A percentile compares a stretch with the other conserved stretches of the same genome.
Evolutionary conservation across 1,140 invertebrate genomes (phyloP).

Genomic region (Piezodorus guildinii): DNA sequence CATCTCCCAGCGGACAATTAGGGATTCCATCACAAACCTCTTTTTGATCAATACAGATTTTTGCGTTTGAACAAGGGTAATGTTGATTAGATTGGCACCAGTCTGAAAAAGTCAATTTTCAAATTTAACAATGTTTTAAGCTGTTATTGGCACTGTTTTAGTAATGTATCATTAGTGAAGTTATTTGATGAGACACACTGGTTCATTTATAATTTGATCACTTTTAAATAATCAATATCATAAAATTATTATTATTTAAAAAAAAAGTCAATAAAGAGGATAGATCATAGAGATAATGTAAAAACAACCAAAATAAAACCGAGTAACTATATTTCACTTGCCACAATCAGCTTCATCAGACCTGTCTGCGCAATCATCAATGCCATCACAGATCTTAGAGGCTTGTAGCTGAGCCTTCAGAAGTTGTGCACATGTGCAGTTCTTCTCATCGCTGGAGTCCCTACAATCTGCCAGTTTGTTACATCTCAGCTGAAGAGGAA

Average conservation of each 20-base stretch:
- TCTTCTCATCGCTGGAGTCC: constrained; percentile 56
- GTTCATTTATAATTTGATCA: too few relatives aligned
- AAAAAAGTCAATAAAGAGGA: too few relatives aligned
- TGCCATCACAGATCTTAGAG: constrained; percentile 68
- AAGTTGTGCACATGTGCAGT: constrained; percentile 66
- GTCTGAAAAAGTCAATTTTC: constrained; percentile 38
- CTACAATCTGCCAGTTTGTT: constrained; percentile 62
- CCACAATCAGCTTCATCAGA: constrained; percentile 68
- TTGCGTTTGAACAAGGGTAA: constrained; percentile 60
- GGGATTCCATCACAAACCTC: constrained; percentile 60
- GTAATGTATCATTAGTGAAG: too few relatives aligned
- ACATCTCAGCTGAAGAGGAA: constrained; percentile 52
- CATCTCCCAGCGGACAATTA: constrained; percentile 70
- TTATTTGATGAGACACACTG: too few relatives aligned
- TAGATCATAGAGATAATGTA: too few relatives aligned
- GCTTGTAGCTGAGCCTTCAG: constrained; percentile 51
- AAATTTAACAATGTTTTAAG: not conserved
- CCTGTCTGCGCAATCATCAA: constrained; percentile 67
- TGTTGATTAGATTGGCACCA: constrained; percentile 63
- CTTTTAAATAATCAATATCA: too few relatives aligned
- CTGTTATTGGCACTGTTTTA: too few relatives aligned
- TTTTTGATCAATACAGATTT: constrained; percentile 49
- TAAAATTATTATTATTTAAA: too few relatives aligned
- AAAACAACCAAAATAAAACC: too few relatives aligned
- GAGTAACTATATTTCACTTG: constrained; percentile 33